Percentiles rank a stretch among this genome's conserved stretches.
Conservation (phyloP, 2,113 vertebrate genomes). For the Illadopsis cleaveri region DNA sequence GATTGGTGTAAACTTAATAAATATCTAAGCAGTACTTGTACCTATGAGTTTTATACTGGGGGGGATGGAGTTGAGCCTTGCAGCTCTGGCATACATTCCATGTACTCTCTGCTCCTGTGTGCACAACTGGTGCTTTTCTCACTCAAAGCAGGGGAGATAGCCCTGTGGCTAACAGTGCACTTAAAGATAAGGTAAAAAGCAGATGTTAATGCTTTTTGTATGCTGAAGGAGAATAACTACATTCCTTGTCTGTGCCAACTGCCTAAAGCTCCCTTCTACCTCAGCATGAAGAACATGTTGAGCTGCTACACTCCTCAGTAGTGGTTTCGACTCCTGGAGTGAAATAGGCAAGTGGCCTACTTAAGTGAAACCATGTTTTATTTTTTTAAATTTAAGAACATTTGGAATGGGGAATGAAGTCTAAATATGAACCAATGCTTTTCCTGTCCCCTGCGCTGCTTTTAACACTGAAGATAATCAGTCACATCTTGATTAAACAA, state of each 20-base stretch:
- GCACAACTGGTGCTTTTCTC: background rate
- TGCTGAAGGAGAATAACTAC: background rate
- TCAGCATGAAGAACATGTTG: background rate
- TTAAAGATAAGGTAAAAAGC: background rate
- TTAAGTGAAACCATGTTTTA: background rate
- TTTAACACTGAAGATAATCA: background rate
- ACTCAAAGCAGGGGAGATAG: background rate
- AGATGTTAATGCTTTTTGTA: background rate
- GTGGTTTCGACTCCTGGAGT: background rate
- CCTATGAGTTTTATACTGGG: constrained; percentile 7
- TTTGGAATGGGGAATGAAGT: background rate
- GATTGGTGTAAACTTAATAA: constrained; percentile 63
- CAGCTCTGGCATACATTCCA: background rate
- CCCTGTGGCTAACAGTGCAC: background rate
- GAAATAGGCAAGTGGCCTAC: background rate
- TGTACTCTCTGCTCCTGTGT: background rate
- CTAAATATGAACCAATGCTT: background rate
- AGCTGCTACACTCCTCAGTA: background rate
- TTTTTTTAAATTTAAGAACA: background rate
- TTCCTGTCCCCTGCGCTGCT: background rate
- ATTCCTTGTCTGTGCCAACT: background rate
- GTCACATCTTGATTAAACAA: background rate
- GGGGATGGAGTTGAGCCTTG: background rate
- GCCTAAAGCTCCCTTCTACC: background rate
- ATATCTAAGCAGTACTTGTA: constrained; percentile 61